A percentile compares a stretch with the other conserved stretches of the same genome.
Conservation (phyloP, 2,888 invertebrate species). For the Prenolepis imparis region DNA sequence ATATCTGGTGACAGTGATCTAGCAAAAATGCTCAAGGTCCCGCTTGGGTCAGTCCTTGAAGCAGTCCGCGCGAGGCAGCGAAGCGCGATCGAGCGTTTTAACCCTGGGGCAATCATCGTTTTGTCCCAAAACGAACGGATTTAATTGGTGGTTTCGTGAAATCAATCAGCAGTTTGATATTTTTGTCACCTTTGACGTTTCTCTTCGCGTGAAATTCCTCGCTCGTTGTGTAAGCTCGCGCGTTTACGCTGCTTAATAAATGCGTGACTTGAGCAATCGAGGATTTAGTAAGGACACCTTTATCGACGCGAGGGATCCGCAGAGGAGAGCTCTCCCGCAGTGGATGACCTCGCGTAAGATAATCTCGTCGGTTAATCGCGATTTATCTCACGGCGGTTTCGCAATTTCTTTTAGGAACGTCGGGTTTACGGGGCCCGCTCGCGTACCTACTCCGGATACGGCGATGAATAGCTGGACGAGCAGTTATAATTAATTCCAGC, state of each 20-base stretch:
- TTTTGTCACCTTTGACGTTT: too few relatives aligned
- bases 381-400: conserved; percentile 41
- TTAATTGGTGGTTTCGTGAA: not conserved
- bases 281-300: conserved; percentile 31
- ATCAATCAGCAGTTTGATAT: not conserved
- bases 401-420: conserved; percentile 26
- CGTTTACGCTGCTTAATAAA: not conserved
- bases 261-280: not conserved
- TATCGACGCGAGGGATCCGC: conserved; percentile 8
- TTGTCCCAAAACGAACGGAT: not conserved
- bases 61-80: conserved; percentile 7
- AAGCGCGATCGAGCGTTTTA: conserved; percentile 2
- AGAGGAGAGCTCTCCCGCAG: not conserved
- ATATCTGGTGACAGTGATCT: conserved; percentile 51
- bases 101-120: not conserved
- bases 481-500: conserved; percentile 26
- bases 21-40: conserved; percentile 41
- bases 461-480: conserved; percentile 20
- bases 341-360: conserved; percentile 31
- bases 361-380: conserved; percentile 28
- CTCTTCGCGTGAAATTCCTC: not conserved
- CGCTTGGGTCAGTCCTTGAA: conserved; percentile 7
- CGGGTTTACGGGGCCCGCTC: not conserved
- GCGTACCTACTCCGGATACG: not conserved
- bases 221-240: not conserved